Percentiles rank a stretch among this genome's conserved stretches.
phyloP scores from a whole-genome alignment of 2,113 vertebrate species.

The Engraulis encrasicolus region DNA sequence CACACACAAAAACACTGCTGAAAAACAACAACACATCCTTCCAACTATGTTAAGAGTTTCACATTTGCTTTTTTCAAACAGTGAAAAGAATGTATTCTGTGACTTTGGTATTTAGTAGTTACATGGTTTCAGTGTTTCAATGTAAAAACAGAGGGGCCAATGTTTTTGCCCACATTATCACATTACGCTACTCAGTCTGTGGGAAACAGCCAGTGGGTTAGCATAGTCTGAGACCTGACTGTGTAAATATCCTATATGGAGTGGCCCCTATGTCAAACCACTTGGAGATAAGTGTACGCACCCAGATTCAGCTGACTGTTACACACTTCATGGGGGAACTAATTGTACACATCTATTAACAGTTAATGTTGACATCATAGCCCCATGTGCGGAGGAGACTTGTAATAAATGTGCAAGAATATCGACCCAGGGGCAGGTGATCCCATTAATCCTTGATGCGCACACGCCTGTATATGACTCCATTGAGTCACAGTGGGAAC shows the following conservation, averaged over 20 bases:
- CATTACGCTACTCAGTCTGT: too few species aligned
- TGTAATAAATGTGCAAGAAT: constrained; percentile 37
- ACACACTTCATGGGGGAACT: neutral
- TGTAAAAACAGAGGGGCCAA: too few species aligned
- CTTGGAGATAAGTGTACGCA: neutral
- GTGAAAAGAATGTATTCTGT: too few species aligned
- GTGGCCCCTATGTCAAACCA: neutral
- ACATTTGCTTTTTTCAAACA: neutral
- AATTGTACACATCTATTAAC: neutral
- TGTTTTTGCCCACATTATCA: too few species aligned
- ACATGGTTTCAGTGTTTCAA: too few species aligned
- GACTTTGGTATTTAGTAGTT: too few species aligned
- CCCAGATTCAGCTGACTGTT: neutral
- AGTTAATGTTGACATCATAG: neutral
- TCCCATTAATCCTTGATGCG: constrained; percentile 31
- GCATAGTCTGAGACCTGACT: neutral
- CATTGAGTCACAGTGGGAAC: constrained; percentile 37
- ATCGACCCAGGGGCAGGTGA: constrained; percentile 41
- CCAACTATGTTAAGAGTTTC: neutral
- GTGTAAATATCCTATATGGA: neutral
- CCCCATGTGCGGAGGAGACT: neutral
- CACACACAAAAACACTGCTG: neutral
- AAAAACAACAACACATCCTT: constrained; percentile 10
- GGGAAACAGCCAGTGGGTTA: too few species aligned
- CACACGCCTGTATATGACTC: constrained; percentile 12